Evolutionary conservation across 2,888 invertebrate species (phyloP).

Genomic region (Torymus tubicola): DNA sequence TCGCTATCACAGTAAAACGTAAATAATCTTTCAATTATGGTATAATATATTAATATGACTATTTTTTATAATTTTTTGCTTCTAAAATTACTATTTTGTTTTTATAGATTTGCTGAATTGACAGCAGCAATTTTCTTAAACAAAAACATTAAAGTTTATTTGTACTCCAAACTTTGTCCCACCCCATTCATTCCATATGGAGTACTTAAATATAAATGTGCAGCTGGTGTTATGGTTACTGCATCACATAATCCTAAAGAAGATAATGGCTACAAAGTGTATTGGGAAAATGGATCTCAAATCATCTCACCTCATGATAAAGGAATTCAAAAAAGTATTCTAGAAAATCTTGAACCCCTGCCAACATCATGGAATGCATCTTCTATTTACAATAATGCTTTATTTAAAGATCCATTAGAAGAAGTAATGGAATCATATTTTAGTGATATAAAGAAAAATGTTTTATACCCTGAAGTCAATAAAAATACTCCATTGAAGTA

Average conservation of each 20-base stretch:
- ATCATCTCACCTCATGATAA: conserved; percentile 95
- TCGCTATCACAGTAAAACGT: conserved; percentile 93
- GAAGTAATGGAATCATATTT: conserved; percentile 85
- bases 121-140: conserved; percentile 90
- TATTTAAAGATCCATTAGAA: conserved; percentile 84
- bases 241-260: conserved; percentile 97
- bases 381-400: conserved; percentile 78
- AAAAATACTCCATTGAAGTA: conserved; percentile 80
- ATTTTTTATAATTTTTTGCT: conserved; percentile 2
- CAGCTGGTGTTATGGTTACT: conserved; percentile 95
- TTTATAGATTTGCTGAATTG: conserved; percentile 89
- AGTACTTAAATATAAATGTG: conserved; percentile 84
- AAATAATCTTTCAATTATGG: conserved; percentile 61
- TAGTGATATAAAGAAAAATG: conserved; percentile 78
- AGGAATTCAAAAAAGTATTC: conserved; percentile 87
- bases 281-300: conserved; percentile 96
- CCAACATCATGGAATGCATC: conserved; percentile 87
- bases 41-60: conserved; percentile 27
- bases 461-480: conserved; percentile 80
- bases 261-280: conserved; percentile 98
- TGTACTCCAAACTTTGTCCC: conserved; percentile 89
- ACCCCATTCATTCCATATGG: conserved; percentile 97
- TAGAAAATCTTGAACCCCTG: conserved; percentile 86
- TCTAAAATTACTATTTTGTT: conserved; percentile 28
- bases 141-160: conserved; percentile 86